Evolutionary conservation across 2,888 invertebrate genomes (phyloP).

Genomic region (Sialis fuliginosa): DNA sequence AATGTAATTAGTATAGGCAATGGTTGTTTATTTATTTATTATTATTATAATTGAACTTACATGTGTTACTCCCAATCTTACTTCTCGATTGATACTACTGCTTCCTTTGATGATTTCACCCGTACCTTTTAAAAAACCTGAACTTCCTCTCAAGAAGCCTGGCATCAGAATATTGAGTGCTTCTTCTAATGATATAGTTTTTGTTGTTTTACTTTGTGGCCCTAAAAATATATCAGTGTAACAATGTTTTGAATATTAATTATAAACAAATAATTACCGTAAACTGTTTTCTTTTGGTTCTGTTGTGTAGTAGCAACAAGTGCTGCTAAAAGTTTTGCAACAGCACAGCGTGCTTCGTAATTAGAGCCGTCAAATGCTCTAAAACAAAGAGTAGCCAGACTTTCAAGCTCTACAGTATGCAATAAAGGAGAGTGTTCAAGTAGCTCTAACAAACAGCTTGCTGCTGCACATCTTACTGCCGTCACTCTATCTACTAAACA

Average conservation of each 20-base stretch:
- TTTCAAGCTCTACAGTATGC: constrained; percentile 80
- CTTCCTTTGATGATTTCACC: constrained; percentile 93
- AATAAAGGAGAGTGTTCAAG: constrained; percentile 71
- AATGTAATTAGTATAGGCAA: neutral
- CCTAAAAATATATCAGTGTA: constrained; percentile 22
- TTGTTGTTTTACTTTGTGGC: constrained; percentile 40
- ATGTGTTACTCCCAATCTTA: constrained; percentile 93
- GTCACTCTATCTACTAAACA: constrained; percentile 82
- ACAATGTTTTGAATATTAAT: neutral
- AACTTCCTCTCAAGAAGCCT: constrained; percentile 87
- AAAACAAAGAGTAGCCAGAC: constrained; percentile 77
- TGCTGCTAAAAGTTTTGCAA: constrained; percentile 81
- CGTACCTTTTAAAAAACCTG: constrained; percentile 81
- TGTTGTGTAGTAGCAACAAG: constrained; percentile 74
- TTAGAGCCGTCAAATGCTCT: constrained; percentile 83
- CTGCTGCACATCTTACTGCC: constrained; percentile 85
- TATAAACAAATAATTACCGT: neutral
- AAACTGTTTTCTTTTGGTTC: constrained; percentile 34
- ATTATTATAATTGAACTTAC: constrained; percentile 35
- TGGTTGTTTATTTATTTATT: constrained; percentile 1
- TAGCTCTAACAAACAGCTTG: constrained; percentile 78
- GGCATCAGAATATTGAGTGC: constrained; percentile 80
- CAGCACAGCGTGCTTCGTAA: constrained; percentile 80
- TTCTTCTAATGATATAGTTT: constrained; percentile 72
- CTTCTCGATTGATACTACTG: constrained; percentile 84